Evolutionary conservation across 2,888 invertebrate species (phyloP), one percentile per base, ranked within the genome.

Genomic region (Apotomis turbidana): DNA sequence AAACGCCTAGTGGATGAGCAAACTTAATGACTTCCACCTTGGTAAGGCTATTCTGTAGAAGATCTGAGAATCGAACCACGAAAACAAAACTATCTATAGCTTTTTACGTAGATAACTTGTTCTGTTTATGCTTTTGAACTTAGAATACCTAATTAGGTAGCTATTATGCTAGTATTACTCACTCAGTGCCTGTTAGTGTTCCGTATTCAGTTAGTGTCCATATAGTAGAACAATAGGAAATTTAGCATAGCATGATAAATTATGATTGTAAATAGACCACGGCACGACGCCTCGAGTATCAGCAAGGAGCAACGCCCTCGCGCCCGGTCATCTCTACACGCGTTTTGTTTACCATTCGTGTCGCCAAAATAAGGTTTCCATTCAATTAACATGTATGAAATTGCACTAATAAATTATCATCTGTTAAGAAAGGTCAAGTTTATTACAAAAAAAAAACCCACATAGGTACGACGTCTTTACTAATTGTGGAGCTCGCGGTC

Each of bases 301-400:
- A 81, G 78, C 80, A 79, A 83, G 83, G 91, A 87, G 86, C 89
- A 91, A 88, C 79, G 91, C 78, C 88, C 91, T 85, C 82, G 69
- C 83, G 90, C 82, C 90, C 91, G 91, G 89, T 85, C 91, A 84
- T 81, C 80, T 82, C 80, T 74, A 63, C 67, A 76, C 79, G 79
- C 68, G 76, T 80, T 81, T 81, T 90, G 88, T 90, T 89, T 87
- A 89, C 85, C 79, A 85, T 83, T 83, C 76, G 80, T 80, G 80
- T 81, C 79, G 77, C 85, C 83, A 79, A 88, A 90, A 87, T 84
- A 84, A 81, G 79, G 79, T 81, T 81, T 76, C 75, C 79, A 78
- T 79, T 78, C 64, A 60, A 74, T 74, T 77, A 60, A 64, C 49
- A 64, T 64, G 10, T 61, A 61, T 49, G 9, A 51, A 59, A 68